Percentiles rank a stretch among this genome's conserved stretches.
Evolutionary conservation across 64 coral and sea anemone genomes (phyloP).

Genomic region (Orbicella faveolata): DNA sequence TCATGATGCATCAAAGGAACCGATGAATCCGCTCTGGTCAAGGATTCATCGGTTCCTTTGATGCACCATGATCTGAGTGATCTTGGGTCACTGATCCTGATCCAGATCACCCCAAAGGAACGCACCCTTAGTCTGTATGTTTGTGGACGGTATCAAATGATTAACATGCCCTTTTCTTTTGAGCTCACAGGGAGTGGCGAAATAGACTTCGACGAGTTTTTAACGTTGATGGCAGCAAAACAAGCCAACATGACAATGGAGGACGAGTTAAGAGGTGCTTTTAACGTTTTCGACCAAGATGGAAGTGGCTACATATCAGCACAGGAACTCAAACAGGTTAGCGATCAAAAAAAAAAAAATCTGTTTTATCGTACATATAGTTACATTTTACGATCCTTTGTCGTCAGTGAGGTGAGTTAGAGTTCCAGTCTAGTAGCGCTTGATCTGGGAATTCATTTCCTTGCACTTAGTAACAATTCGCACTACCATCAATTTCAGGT

Average conservation of each 20-base stretch:
- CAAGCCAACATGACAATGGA: slow-evolving; percentile 50
- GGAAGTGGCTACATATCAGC: slow-evolving; percentile 49
- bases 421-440: no score
- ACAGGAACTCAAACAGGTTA: slow-evolving; percentile 48
- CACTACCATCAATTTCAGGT: slow-evolving; percentile 6
- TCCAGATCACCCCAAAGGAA: no score
- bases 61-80: no score
- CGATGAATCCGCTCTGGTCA: no score
- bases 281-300: slow-evolving; percentile 62
- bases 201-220: slow-evolving; percentile 60
- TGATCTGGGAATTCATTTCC: slow-evolving; percentile 9
- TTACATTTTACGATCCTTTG: no score
- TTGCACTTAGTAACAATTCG: neutral
- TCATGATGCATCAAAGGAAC: no score
- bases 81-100: no score
- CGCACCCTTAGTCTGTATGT: no score
- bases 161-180: neutral
- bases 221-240: slow-evolving; percentile 43
- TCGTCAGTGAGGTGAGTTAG: no score
- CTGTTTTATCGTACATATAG: no score
- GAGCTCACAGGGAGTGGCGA: slow-evolving; percentile 25
- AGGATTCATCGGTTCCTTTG: no score
- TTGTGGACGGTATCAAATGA: no score
- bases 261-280: slow-evolving; percentile 45
- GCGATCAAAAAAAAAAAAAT: neutral